Base-by-base conservation (phyloP, 2,113 vertebrate genomes). In the Aspidoscelis tigris region DNA sequence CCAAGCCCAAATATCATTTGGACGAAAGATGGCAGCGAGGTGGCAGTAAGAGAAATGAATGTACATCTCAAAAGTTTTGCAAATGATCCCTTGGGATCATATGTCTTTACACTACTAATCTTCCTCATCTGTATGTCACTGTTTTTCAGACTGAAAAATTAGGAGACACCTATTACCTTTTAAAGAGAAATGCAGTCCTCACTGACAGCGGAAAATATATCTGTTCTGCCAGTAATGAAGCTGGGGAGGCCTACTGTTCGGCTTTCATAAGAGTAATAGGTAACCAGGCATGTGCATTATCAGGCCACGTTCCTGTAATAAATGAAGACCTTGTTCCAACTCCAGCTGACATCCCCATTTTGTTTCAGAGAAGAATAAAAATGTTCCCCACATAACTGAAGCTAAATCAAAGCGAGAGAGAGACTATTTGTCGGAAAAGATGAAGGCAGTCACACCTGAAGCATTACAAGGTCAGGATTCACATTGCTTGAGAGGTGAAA, bases 111-210 rank as follows among this genome's bases (percentile, higher is more conserved):
- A 55, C 14, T 81, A 39, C 21, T 87, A 79, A 77, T 76, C 76
- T 77, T 68, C 2, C 65, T 6, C 22, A 1, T 84, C 47, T 68
- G 2, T 2, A 18, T 87, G 88, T 58, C 88, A 43, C 90, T 89
- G 33, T 89, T 88, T 89, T 91, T 70, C 87, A 94, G 92, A 86
- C 41, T 87, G 90, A 92, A 83, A 91, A 92, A 80, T 91, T 92
- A 86, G 90, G 91, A 88, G 90, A 92, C 78, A 92, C 72, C 16
- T 93, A 95, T 79, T 91, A 93, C 50, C 87, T 94, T 82, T 80
- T 93, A 33, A 94, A 95, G 92, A 91, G 90, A 83, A 90, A 85
- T 7, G 84, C 92, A 43, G 86, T 70, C 26, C 82, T 86, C 88
- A 90, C 92, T 76, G 92, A 92, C 76, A 87, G 84, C 81, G 89